Evolutionary conservation across 2,113 vertebrate genomes (phyloP).

Genomic region (Semnornis frantzii): DNA sequence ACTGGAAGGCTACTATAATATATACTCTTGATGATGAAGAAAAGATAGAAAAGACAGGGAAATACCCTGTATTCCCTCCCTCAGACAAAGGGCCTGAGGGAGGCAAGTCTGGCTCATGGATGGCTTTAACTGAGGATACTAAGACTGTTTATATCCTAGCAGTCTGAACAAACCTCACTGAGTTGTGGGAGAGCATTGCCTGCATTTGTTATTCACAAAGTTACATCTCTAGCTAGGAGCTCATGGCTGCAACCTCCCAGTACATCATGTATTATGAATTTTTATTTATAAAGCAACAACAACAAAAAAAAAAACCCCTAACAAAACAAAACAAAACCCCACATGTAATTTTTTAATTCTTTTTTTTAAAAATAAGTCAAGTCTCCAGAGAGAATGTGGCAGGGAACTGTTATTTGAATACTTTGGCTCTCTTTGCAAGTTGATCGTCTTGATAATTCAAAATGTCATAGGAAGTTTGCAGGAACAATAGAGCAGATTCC

Average conservation of each 20-base stretch:
- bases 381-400: constrained; percentile 14
- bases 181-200: not conserved
- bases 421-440: constrained; percentile 24
- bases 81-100: not conserved
- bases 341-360: not conserved
- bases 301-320: not conserved
- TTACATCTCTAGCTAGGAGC: not conserved
- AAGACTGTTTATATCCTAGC: not conserved
- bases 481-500: constrained; percentile 48
- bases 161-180: not conserved
- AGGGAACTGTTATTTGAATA: constrained; percentile 15
- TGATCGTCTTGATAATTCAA: constrained; percentile 37
- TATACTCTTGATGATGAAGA: not conserved
- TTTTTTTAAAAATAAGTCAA: not conserved
- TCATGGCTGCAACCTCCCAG: not conserved
- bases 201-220: not conserved
- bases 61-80: not conserved
- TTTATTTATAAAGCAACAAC: not conserved
- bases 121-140: not conserved
- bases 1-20: too few species aligned
- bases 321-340: not conserved
- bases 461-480: constrained; percentile 11
- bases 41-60: not conserved
- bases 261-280: not conserved
- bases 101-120: not conserved